A percentile compares a stretch with the other conserved stretches of the same genome.
phyloP scores from a whole-genome alignment of 2,888 invertebrate genomes.

The Alloscopus bannaensis region DNA sequence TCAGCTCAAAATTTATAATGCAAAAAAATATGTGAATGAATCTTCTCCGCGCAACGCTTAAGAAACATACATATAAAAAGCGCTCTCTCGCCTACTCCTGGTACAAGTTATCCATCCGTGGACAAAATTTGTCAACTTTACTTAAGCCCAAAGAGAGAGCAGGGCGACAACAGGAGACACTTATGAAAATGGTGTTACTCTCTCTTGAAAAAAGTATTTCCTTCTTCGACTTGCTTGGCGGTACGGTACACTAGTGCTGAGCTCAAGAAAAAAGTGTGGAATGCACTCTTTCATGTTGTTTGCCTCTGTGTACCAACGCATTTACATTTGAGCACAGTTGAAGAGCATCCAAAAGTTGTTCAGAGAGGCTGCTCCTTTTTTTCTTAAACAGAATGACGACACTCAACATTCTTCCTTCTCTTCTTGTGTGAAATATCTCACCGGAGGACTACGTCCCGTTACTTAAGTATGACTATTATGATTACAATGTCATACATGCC shows the following conservation, averaged over 20 bases:
- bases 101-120: constrained; percentile 44
- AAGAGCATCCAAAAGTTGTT: neutral
- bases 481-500: constrained; percentile 52
- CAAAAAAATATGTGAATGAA: too few species aligned
- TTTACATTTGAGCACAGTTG: neutral
- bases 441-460: constrained; percentile 53
- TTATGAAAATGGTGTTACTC: constrained; percentile 25
- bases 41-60: neutral
- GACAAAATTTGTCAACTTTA: constrained; percentile 71
- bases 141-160: constrained; percentile 64
- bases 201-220: neutral
- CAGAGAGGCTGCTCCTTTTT: constrained; percentile 24
- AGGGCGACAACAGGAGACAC: constrained; percentile 60
- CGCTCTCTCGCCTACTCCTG: constrained; percentile 1
- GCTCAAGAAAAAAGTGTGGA: neutral
- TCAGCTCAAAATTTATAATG: too few species aligned
- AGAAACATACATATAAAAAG: neutral
- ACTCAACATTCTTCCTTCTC: constrained; percentile 28
- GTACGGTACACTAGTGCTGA: neutral
- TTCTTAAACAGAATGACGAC: constrained; percentile 7
- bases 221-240: neutral
- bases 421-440: constrained; percentile 57
- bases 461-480: constrained; percentile 41
- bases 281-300: neutral
- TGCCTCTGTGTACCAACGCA: neutral